Evolutionary conservation across 2,888 invertebrate species (phyloP).

Genomic region (Hedychridium roseum): DNA sequence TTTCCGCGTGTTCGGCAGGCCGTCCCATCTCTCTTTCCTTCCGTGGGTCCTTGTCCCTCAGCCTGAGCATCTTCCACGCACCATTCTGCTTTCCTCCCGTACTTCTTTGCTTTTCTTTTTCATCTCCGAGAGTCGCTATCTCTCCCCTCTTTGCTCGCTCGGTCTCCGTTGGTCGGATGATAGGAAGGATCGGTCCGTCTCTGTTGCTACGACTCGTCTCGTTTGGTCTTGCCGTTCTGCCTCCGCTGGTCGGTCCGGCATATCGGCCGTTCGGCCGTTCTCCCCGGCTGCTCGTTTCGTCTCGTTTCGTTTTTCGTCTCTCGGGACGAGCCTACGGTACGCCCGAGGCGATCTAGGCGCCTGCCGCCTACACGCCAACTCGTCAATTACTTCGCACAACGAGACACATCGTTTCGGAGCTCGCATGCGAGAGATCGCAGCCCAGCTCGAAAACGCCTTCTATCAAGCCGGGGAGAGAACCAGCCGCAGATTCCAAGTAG

Average conservation of each 20-base stretch:
- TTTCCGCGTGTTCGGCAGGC: slow-evolving; percentile 15
- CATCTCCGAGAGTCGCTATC: neutral
- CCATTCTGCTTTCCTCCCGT: too few species aligned
- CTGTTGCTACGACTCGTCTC: too few species aligned
- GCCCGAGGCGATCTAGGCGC: slow-evolving; percentile 55
- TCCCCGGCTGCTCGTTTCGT: slow-evolving; percentile 15
- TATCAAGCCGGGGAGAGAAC: slow-evolving; percentile 30
- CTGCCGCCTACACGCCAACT: slow-evolving; percentile 58
- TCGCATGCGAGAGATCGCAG: slow-evolving; percentile 13
- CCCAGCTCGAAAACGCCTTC: too few species aligned
- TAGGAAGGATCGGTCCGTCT: too few species aligned
- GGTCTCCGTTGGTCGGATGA: too few species aligned
- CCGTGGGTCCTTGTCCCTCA: too few species aligned
- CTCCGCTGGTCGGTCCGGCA: too few species aligned
- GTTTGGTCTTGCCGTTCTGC: too few species aligned
- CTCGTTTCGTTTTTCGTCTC: slow-evolving; percentile 35
- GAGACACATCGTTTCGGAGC: slow-evolving; percentile 50
- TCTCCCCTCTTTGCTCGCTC: too few species aligned
- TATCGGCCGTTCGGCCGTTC: slow-evolving; percentile 11
- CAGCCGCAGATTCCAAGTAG: slow-evolving; percentile 34
- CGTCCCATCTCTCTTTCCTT: slow-evolving; percentile 22
- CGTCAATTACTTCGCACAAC: slow-evolving; percentile 61
- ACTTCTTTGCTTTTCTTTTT: neutral
- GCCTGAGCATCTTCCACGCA: too few species aligned
- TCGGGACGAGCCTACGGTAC: slow-evolving; percentile 38